Percentiles rank a stretch among this genome's conserved stretches.
phyloP scores from a whole-genome alignment of 2,888 invertebrate genomes.

The Patella ulyssiponensis region DNA sequence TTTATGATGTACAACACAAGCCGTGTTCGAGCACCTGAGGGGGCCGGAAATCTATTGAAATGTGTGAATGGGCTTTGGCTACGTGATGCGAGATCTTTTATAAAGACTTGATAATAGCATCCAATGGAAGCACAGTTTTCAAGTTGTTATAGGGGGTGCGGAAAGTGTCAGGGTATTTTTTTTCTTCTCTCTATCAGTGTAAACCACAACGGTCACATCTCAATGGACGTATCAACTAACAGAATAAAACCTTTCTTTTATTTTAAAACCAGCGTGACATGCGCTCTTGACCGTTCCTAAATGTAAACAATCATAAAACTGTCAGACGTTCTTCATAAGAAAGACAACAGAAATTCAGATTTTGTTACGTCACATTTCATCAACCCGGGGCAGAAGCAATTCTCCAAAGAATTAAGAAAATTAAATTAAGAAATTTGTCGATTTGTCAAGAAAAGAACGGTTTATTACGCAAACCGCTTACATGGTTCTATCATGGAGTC shows the following conservation, averaged over 20 bases:
- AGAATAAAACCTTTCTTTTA: background rate
- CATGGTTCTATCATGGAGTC: no score
- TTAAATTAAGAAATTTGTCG: no score
- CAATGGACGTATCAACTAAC: background rate
- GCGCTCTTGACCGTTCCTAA: background rate
- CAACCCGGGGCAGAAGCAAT: no score
- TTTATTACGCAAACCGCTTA: no score
- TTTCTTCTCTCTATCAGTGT: background rate
- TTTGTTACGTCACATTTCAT: no score
- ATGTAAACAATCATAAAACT: constrained; percentile 5
- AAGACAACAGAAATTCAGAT: no score
- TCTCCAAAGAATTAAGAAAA: no score
- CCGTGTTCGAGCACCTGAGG: constrained; percentile 1
- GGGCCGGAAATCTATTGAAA: constrained; percentile 1
- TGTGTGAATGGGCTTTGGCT: background rate
- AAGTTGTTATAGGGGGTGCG: background rate
- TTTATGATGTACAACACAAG: background rate
- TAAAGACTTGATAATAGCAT: background rate
- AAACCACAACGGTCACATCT: background rate
- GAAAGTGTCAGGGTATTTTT: background rate
- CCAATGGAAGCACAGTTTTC: background rate
- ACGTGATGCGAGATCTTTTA: constrained; percentile 6
- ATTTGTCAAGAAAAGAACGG: no score
- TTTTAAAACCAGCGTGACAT: no score
- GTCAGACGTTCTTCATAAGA: background rate